Percentiles rank a stretch among this genome's conserved stretches.
phyloP scores from a whole-genome alignment of 2,113 vertebrate species.

The Gallinago paraguaiae region DNA sequence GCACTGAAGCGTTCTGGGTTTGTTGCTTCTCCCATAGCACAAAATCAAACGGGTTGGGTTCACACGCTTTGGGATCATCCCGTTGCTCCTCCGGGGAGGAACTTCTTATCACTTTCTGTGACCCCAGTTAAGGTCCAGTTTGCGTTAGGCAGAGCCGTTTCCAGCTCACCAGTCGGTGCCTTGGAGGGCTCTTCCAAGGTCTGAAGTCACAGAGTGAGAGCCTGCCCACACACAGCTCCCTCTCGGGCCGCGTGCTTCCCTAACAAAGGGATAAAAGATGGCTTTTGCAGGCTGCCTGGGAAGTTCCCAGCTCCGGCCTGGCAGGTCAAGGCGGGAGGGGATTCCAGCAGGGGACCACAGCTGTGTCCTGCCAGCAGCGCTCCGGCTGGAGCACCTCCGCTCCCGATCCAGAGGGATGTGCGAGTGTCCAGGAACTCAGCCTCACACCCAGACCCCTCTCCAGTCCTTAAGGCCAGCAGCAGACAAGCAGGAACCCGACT shows the following conservation, averaged over 20 bases:
- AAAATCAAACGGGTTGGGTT: not conserved
- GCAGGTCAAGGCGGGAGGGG: not conserved
- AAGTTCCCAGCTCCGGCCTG: slow-evolving; percentile 33
- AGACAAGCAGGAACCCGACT: slow-evolving; percentile 10
- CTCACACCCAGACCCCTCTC: not conserved
- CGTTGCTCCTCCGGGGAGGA: not conserved
- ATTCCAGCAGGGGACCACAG: slow-evolving; percentile 45
- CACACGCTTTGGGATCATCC: not conserved
- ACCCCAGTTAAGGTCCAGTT: not conserved
- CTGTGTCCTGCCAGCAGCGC: not conserved
- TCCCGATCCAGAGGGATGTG: not conserved
- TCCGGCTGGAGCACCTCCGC: slow-evolving; percentile 50
- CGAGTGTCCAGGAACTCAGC: slow-evolving; percentile 35
- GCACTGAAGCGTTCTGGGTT: not conserved
- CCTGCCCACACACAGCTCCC: slow-evolving; percentile 40
- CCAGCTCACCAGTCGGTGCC: not conserved
- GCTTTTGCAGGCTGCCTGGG: slow-evolving; percentile 50
- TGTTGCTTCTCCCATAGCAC: not conserved
- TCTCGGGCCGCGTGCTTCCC: slow-evolving; percentile 5
- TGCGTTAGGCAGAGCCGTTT: not conserved
- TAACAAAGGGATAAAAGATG: slow-evolving; percentile 52
- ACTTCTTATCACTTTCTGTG: not conserved
- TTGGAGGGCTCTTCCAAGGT: not conserved
- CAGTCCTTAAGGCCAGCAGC: not conserved
- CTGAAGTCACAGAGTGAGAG: not conserved